These are phyloP conservation scores for Amblyjoppa fuscipennis DNA, from an alignment of 2,888 invertebrate species.

Conservation along the genomic window DNA sequence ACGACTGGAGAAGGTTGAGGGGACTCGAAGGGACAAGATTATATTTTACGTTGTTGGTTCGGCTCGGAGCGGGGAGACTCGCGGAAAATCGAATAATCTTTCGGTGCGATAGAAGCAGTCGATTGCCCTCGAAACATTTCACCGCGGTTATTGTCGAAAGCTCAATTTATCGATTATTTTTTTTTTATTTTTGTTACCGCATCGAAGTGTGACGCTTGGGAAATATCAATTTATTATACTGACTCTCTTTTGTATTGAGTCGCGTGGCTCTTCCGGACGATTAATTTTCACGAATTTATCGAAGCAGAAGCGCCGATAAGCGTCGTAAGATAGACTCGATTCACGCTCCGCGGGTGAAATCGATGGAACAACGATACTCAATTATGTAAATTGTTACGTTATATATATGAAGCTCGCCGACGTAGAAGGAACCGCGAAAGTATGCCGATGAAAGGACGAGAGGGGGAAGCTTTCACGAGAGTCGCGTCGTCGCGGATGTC, in stretches of 20 bases:
- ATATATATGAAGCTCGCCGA: background rate
- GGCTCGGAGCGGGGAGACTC: background rate
- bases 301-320: conserved; percentile 61
- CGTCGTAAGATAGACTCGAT: conserved; percentile 21
- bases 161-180: background rate
- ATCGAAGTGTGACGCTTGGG: background rate
- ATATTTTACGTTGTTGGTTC: background rate
- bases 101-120: conserved; percentile 6
- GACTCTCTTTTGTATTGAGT: conserved; percentile 40
- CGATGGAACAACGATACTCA: conserved; percentile 26
- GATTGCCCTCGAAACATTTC: background rate
- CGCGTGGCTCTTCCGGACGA: conserved; percentile 43
- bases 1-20: background rate
- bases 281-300: conserved; percentile 60
- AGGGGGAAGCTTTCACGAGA: background rate
- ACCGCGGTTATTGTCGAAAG: background rate
- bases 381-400: conserved; percentile 37
- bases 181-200: background rate
- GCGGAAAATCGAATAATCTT: background rate
- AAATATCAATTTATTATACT: conserved; percentile 54
- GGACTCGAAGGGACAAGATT: conserved; percentile 7
- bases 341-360: conserved; percentile 3
- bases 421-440: conserved; percentile 1
- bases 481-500: background rate
- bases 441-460: conserved; percentile 7